Evolutionary conservation across 1,140 invertebrate genomes (phyloP).

Genomic region (Lanistes nyassanus): DNA sequence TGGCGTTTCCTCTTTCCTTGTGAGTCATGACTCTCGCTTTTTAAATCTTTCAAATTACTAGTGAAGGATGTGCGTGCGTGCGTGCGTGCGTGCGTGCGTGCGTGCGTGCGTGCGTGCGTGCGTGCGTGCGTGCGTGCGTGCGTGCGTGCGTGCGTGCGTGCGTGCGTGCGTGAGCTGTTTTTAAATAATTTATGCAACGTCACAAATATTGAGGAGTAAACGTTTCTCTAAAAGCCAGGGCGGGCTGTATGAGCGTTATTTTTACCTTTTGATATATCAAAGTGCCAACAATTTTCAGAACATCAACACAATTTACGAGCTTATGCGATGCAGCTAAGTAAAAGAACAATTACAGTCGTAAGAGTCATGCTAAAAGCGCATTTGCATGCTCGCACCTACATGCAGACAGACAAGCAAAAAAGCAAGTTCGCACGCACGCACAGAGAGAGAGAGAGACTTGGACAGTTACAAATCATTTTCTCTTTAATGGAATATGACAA

Average conservation of each 20-base stretch:
- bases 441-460: no score
- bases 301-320: background rate
- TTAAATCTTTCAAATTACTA: background rate
- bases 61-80: background rate
- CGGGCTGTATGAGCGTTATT: background rate
- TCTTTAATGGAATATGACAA: background rate
- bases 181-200: background rate
- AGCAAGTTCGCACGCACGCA: background rate
- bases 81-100: conserved; percentile 1
- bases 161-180: background rate
- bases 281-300: background rate
- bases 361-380: background rate
- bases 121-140: conserved; percentile 5
- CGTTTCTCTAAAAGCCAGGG: no score
- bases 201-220: no score
- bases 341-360: background rate
- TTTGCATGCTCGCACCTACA: background rate
- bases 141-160: background rate
- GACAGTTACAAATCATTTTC: background rate
- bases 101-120: conserved; percentile 14
- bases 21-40: no score
- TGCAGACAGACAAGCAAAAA: background rate
- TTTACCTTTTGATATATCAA: background rate
- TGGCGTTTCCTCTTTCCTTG: no score
- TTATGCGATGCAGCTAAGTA: background rate